A percentile compares a stretch with the other conserved stretches of the same genome.
These are phyloP conservation scores for Anas platyrhynchos DNA, from an alignment of 2,113 vertebrate species.

Conservation along the genomic window DNA sequence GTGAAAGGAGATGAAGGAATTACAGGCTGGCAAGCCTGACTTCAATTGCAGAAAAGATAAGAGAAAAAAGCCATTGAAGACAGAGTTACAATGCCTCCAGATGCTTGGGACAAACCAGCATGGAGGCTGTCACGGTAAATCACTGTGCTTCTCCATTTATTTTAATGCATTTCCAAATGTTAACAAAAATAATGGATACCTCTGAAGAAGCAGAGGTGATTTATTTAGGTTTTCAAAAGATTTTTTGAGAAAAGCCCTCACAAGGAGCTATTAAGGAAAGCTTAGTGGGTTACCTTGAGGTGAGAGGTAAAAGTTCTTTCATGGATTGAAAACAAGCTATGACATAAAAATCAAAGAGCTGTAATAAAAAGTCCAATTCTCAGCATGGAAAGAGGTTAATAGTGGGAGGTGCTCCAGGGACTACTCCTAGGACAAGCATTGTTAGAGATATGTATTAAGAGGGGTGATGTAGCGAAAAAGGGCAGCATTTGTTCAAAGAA, in stretches of 20 bases:
- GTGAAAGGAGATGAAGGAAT: constrained; percentile 36
- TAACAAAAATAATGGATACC: constrained; percentile 11
- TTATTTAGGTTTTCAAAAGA: constrained; percentile 63
- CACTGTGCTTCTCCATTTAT: not conserved
- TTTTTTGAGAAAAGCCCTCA: constrained; percentile 9
- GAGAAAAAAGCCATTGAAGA: constrained; percentile 27
- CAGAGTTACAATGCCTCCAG: constrained; percentile 2
- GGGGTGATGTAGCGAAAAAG: not conserved
- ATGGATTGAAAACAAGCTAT: constrained; percentile 45
- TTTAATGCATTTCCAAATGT: constrained; percentile 45
- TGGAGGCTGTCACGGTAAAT: not conserved
- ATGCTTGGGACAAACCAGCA: constrained; percentile 41
- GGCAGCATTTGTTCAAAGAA: not conserved
- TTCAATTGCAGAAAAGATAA: constrained; percentile 53
- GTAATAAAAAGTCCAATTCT: constrained; percentile 44
- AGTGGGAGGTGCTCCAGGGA: constrained; percentile 31
- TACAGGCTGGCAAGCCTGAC: not conserved
- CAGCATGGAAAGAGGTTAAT: constrained; percentile 34
- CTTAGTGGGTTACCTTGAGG: constrained; percentile 51
- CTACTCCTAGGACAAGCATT: not conserved
- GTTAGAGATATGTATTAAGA: not conserved
- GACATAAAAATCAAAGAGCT: constrained; percentile 48
- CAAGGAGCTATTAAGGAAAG: constrained; percentile 56
- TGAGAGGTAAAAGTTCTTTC: constrained; percentile 30
- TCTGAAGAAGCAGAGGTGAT: not conserved